phyloP scores from a whole-genome alignment of 2,797 vertebrate species.

The Antrozous pallidus region DNA sequence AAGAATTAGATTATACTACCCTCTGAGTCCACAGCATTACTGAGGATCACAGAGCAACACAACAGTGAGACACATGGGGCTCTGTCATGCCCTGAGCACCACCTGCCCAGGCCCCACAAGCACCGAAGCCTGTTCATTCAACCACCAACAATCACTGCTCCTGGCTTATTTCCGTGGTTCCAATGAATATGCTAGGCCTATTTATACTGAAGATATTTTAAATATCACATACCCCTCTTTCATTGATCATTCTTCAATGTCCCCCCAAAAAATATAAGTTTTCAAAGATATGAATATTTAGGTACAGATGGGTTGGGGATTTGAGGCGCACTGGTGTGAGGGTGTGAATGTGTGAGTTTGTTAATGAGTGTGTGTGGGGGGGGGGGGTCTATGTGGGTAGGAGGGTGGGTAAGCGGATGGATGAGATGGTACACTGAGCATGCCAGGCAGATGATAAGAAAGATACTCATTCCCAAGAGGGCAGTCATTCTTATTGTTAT shows the following conservation, averaged over 20 bases:
- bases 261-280: not conserved
- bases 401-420: not conserved
- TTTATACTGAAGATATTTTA: not conserved
- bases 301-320: not conserved
- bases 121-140: not conserved
- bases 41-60: not conserved
- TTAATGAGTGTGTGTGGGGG: rapidly evolving
- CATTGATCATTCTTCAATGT: not conserved
- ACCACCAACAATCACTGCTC: not conserved
- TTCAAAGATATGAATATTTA: not conserved
- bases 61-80: not conserved
- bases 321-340: not conserved
- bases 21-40: not conserved
- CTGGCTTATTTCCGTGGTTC: not conserved
- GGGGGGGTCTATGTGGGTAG: not conserved
- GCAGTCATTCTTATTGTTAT: not conserved
- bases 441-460: not conserved
- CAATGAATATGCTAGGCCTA: not conserved
- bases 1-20: not conserved
- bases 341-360: too few species aligned
- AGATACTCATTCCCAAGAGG: not conserved
- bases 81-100: not conserved
- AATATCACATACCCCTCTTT: not conserved
- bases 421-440: not conserved
- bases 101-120: not conserved